A percentile compares a stretch with the other conserved stretches of the same genome.
Evolutionary conservation across 2,113 vertebrate species (phyloP).

Genomic region (Haplotaxodon microlepis): DNA sequence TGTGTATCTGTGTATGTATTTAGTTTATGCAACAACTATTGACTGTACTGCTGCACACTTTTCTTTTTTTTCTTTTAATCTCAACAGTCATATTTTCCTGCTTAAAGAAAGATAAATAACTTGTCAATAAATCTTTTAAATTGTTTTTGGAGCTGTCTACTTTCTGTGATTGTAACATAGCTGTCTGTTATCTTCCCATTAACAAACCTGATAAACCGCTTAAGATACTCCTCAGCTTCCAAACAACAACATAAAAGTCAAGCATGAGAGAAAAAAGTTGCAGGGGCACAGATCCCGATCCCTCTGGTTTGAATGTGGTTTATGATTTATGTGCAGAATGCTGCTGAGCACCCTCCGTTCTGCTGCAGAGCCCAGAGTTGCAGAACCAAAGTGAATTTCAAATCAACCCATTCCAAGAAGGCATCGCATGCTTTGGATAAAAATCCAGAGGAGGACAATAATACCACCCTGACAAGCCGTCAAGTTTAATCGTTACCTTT

Average conservation of each 20-base stretch:
- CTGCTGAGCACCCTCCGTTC: background rate
- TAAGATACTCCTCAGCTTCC: background rate
- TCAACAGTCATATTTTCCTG: background rate
- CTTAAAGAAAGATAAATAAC: background rate
- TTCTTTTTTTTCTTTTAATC: background rate
- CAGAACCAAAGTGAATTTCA: background rate
- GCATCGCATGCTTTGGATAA: background rate
- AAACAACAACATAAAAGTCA: background rate
- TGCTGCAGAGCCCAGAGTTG: background rate
- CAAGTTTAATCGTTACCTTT: background rate
- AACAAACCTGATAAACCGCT: accelerated
- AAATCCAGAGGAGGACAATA: background rate
- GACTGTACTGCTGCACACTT: background rate
- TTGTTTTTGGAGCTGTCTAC: background rate
- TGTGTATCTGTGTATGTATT: background rate
- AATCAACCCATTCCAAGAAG: background rate
- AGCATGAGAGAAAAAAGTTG: background rate
- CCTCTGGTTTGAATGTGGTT: background rate
- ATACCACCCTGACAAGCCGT: background rate
- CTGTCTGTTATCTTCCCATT: background rate
- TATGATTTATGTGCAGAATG: background rate
- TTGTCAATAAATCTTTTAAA: background rate
- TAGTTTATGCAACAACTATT: too few relatives aligned
- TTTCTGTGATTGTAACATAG: background rate
- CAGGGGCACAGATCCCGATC: background rate